Evolutionary conservation across 2,113 vertebrate species (phyloP), one percentile per base, ranked within the genome.

Genomic region (Platichthys stellatus): DNA sequence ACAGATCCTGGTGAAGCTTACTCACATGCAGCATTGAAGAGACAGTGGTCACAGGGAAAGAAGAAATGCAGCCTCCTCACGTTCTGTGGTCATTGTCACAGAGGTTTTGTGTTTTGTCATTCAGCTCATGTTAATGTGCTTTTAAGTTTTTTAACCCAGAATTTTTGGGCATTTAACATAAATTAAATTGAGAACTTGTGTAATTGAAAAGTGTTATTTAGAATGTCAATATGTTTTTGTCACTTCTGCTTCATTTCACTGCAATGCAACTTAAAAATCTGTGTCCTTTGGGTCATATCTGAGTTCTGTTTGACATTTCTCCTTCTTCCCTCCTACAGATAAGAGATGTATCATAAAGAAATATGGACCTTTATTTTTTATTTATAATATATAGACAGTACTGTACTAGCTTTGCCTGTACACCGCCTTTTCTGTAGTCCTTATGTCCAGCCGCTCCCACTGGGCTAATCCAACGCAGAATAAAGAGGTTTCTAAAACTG

Each of bases 401-500:
- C 67, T 84, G 69, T 86, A 72, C 62, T 84, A 85, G 80, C 86
- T 81, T 80, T 89, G 86, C 85, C 80, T 87, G 83, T 81, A 75
- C 13, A 35, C 80, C 76, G 65, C 56, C 63, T 66, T 10, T 82
- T 80, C 74, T 87, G 69, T 86, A 62, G 64, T 72, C 51, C 18
- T n/a, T 18, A 54, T 3, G 6, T n/a, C 51, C 51, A 53, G 51
- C 51, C n/a, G 51, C 51, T 53, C 73, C 21, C 28, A 18, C 69
- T 74, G 72, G 74, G 69, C 63, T 66, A 7, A 64, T 53, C 31
- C 49, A 11, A n/a, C 5, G 26, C 83, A 83, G 86, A 92, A 91
- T 92, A 92, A 93, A 93, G 47, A 83, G 24, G 75, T 79, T 85
- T 86, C 71, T 81, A 65, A 63, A 65, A 59, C 66, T 21, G 9